Conservation (phyloP, 2,797 vertebrate species). For the Sebastes glaucus region DNA sequence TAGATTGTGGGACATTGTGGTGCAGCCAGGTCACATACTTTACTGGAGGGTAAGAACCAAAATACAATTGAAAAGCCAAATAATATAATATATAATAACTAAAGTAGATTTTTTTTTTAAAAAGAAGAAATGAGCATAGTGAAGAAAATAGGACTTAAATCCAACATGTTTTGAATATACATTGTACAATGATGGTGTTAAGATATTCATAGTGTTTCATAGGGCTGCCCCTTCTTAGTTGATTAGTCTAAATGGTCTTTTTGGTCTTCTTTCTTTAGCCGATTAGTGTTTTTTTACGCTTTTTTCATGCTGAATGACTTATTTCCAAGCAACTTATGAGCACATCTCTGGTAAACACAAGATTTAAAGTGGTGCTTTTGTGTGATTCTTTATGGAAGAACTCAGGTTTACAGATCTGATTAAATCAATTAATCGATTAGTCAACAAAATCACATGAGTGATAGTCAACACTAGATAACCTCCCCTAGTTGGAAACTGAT, state of each 20-base stretch:
- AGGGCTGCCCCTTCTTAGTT: fast-evolving
- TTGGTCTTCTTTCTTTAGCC: not conserved
- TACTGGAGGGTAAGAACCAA: not conserved
- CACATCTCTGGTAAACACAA: not conserved
- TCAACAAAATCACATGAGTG: not conserved
- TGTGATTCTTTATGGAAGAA: not conserved
- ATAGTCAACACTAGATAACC: not conserved
- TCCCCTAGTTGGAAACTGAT: too few species aligned
- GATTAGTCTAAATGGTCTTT: not conserved
- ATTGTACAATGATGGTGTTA: not conserved
- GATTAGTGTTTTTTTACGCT: not conserved
- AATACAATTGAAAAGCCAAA: not conserved
- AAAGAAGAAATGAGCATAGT: not conserved
- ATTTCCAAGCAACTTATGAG: not conserved
- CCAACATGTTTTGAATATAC: not conserved
- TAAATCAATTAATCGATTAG: not conserved
- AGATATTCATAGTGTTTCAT: not conserved
- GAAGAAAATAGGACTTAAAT: not conserved
- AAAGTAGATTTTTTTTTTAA: not conserved
- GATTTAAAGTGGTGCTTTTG: not conserved
- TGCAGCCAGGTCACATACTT: not conserved
- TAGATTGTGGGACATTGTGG: not conserved
- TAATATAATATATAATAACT: not conserved
- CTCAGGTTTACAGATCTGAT: not conserved
- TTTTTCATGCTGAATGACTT: not conserved